These are phyloP conservation scores for Macaria notata DNA, from an alignment of 2,888 invertebrate genomes.

Conservation along the genomic window DNA sequence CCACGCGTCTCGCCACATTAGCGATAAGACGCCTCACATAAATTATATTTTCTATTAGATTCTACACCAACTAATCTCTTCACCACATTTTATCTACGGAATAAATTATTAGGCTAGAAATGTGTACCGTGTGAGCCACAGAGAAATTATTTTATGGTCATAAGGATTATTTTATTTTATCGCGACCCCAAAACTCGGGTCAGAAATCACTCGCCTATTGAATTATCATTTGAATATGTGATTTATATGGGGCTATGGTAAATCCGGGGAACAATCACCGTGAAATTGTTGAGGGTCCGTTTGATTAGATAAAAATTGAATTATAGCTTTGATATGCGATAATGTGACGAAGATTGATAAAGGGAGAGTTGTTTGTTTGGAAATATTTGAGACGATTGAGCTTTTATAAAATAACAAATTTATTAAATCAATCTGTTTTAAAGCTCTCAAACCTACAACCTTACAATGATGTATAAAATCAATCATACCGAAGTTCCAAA, in stretches of 20 bases:
- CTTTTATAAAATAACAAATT: no score
- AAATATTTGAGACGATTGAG: no score
- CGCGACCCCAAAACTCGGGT: slow-evolving; percentile 55
- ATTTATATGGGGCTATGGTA: slow-evolving; percentile 66
- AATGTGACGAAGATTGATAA: slow-evolving; percentile 31
- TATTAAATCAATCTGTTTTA: no score
- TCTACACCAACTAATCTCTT: slow-evolving; percentile 61
- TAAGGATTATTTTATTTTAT: slow-evolving; percentile 65
- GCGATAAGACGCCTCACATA: slow-evolving; percentile 64
- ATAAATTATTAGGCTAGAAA: slow-evolving; percentile 71
- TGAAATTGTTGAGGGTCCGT: slow-evolving; percentile 67
- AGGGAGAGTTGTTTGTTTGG: not conserved
- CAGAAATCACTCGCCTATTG: slow-evolving; percentile 73
- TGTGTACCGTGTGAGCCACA: slow-evolving; percentile 58
- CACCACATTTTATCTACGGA: slow-evolving; percentile 56
- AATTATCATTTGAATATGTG: slow-evolving; percentile 77
- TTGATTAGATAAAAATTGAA: slow-evolving; percentile 65
- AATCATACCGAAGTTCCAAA: not conserved
- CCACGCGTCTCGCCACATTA: slow-evolving; percentile 63
- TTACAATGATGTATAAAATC: no score
- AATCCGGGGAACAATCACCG: slow-evolving; percentile 64
- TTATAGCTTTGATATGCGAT: slow-evolving; percentile 56
- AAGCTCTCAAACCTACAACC: no score
- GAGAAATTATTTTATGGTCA: slow-evolving; percentile 71
- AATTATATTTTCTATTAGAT: slow-evolving; percentile 70